Conservation (phyloP, 2,113 vertebrate species). For the Montifringilla adamsi region DNA sequence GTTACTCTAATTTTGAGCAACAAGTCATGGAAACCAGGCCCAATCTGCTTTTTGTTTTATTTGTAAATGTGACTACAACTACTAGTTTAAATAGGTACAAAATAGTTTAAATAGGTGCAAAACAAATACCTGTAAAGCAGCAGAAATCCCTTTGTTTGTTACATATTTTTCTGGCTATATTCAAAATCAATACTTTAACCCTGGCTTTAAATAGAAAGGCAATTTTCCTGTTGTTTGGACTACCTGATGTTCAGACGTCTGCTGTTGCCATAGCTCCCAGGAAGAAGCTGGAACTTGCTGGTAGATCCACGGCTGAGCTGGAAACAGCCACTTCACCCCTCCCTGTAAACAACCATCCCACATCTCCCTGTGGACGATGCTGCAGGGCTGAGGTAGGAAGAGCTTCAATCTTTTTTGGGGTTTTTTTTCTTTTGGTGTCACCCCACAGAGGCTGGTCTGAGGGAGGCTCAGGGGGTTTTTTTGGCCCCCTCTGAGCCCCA, state of each 20-base stretch:
- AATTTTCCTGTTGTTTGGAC: not conserved
- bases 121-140: not conserved
- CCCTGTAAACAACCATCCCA: not conserved
- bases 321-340: not conserved
- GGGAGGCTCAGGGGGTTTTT: not conserved
- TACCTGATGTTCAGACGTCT: not conserved
- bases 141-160: not conserved
- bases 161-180: not conserved
- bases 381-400: not conserved
- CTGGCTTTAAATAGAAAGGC: not conserved
- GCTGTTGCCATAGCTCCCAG: not conserved
- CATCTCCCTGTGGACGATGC: not conserved
- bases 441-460: not conserved
- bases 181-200: not conserved
- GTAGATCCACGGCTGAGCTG: not conserved
- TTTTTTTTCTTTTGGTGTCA: accelerated
- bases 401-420: not conserved
- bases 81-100: not conserved
- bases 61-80: not conserved
- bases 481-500: not conserved
- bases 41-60: not conserved
- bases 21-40: not conserved
- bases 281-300: not conserved
- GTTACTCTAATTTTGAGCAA: not conserved
- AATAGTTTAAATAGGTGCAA: not conserved